phyloP scores from a whole-genome alignment of 2,888 invertebrate genomes.

The Phaonia tiefii region DNA sequence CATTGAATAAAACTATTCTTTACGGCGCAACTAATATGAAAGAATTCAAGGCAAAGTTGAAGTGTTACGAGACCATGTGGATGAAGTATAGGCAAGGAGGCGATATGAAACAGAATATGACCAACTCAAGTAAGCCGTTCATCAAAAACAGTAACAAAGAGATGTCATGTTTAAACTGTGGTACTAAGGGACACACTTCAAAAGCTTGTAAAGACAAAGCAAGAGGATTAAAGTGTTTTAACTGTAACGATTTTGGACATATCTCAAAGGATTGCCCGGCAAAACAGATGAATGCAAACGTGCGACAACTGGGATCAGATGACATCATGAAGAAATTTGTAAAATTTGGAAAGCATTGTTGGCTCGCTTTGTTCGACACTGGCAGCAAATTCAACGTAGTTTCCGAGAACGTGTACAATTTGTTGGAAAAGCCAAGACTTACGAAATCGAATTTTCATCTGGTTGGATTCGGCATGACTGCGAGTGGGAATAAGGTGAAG shows the following conservation, averaged over 20 bases:
- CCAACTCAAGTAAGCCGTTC: too few species aligned
- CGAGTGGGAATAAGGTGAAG: slow-evolving; percentile 32
- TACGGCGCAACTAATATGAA: slow-evolving; percentile 46
- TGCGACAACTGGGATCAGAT: slow-evolving; percentile 20
- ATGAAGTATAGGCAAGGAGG: neutral
- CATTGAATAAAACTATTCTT: slow-evolving; percentile 46
- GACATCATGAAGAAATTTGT: too few species aligned
- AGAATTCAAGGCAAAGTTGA: too few species aligned
- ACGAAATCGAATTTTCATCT: slow-evolving; percentile 39
- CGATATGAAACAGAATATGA: slow-evolving; percentile 13
- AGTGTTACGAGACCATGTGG: too few species aligned
- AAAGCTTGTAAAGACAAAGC: slow-evolving; percentile 48
- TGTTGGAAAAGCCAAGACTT: slow-evolving; percentile 24
- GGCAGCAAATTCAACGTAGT: too few species aligned
- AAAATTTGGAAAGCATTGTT: too few species aligned
- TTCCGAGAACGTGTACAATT: slow-evolving; percentile 2
- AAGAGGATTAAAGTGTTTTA: too few species aligned
- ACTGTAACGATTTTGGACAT: too few species aligned
- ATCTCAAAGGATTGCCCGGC: slow-evolving; percentile 35
- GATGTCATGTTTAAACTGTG: slow-evolving; percentile 58
- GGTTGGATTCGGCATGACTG: slow-evolving; percentile 42
- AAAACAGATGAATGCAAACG: slow-evolving; percentile 24
- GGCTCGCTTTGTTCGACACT: too few species aligned
- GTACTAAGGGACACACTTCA: slow-evolving; percentile 55
- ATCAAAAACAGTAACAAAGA: slow-evolving; percentile 31